A percentile compares a stretch with the other conserved stretches of the same genome.
Evolutionary conservation across 1,140 invertebrate species (phyloP).

Genomic region (Stratiolaelaps scimitus): DNA sequence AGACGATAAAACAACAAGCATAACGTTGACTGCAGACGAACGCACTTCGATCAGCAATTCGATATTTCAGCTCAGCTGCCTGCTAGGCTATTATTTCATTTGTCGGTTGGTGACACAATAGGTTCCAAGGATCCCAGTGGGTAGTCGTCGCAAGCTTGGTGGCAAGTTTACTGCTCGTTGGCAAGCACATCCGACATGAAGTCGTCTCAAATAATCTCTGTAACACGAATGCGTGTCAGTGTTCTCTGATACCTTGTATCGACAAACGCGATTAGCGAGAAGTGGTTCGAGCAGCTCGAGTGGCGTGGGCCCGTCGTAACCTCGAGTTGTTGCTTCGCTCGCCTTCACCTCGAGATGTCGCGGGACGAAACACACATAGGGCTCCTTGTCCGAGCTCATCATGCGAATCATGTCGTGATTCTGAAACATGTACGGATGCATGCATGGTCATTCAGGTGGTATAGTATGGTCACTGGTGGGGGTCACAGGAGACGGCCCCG

Average conservation of each 20-base stretch:
- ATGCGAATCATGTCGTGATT: not conserved
- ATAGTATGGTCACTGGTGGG: too few relatives aligned
- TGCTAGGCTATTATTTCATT: too few relatives aligned
- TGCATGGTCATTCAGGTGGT: too few relatives aligned
- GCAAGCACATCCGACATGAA: not conserved
- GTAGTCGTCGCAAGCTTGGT: not conserved
- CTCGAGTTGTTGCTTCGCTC: not conserved
- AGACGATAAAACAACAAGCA: too few relatives aligned
- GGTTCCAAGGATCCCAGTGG: too few relatives aligned
- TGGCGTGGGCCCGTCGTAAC: not conserved
- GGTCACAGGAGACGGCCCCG: too few relatives aligned
- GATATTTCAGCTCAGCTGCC: too few relatives aligned
- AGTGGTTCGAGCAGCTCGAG: not conserved
- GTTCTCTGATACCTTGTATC: constrained; percentile 3
- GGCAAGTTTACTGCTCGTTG: not conserved
- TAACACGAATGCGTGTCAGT: not conserved
- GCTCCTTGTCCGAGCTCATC: constrained; percentile 26
- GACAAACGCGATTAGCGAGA: not conserved
- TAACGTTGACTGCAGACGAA: too few relatives aligned
- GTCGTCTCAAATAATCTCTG: not conserved
- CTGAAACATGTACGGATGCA: not conserved
- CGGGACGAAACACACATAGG: constrained; percentile 6
- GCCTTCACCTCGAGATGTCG: not conserved
- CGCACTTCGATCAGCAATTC: too few relatives aligned
- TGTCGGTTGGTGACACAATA: too few relatives aligned